Evolutionary conservation across 2,888 invertebrate species (phyloP), one percentile per base, ranked within the genome.

Genomic region (Chironomus riparius): DNA sequence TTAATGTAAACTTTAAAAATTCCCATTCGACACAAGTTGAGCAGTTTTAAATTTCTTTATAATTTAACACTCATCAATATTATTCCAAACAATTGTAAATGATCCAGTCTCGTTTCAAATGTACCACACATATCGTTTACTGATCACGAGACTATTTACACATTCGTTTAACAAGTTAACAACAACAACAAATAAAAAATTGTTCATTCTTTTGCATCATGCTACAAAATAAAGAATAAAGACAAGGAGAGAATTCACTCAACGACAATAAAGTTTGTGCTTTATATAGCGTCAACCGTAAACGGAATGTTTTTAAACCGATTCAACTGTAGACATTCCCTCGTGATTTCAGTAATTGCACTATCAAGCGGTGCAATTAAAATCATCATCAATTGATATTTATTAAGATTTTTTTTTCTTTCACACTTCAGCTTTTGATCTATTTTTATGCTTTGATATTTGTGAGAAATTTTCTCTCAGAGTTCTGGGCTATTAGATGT

Each of bases 131-230:
- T 15, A 56, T 56, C 7, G 56, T 24, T n/a, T 18, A 21, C 13
- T 24, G 72, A 72, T 72, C 72, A 72, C 72, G 72, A 62, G 72
- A 62, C 21, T 72, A 61, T 72, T 72, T 56, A 22, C 62, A 18
- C 13, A 38, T 24, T 10, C 38, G 6, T 18, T 72, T 72, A 72
- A 18, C 72, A 72, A 47, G 18, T 62, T 22, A 15, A 21, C 28
- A 47, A n/a, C 15, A 50, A 13, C 50, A 13, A 56, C 56, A 2
- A 38, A 38, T 1, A 38, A 38, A 38, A 38, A 38, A 10, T 38
- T 38, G 38, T 38, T 13, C 12, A 28, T 47, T 68, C 21, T 13
- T 65, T 65, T 65, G 22, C 65, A 22, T 65, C 22, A 7, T 13
- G 3, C 65, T 13, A 65, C 21, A 2, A 65, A 22, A 24, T 21